Evolutionary conservation across 2,888 invertebrate species (phyloP), one percentile per base, ranked within the genome.

Genomic region (Ectobius pallidus): DNA sequence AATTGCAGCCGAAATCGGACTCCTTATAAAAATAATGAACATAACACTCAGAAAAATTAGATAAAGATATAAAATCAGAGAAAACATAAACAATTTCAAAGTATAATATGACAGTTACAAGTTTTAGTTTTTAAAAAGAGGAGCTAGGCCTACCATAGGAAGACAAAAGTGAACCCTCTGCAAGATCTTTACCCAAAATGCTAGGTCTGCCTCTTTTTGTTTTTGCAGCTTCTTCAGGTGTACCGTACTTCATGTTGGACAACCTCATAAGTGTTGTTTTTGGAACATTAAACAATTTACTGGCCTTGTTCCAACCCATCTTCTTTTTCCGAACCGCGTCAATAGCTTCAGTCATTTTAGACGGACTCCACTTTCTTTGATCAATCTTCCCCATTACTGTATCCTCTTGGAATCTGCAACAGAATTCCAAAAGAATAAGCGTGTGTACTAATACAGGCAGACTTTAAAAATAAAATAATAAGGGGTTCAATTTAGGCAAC

Each of bases 181-280:
- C n/a, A n/a, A 61, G 25, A 61, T 42, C 61, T 44, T 61, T 70
- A 61, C 44, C 58, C 34, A 44, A 61, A 61, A 34, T 44, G 22
- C n/a, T 61, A 70, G 62, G 61, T 46, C 70, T 70, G 61, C 62
- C 30, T 27, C 63, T 63, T 30, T 68, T 39, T 70, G 27, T 61
- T 71, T 68, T 69, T 46, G 68, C 67, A 69, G 71, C 69, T 44
- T 73, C 73, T 49, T 73, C 71, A 71, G 71, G 68, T 34, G 61
- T 71, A 30, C 68, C 62, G 46, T 74, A 71, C 34, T 74, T 74
- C 39, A 74, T 62, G 69, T 71, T 6, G 22, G 69, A 74, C 27
- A 61, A 62, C 32, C 74, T 68, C 74, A 71, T 74, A 62, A 74
- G 74, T 20, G 69, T 69, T 32, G 62, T 71, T 74, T 71, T 69